A percentile compares a stretch with the other conserved stretches of the same genome.
phyloP scores from a whole-genome alignment of 2,888 invertebrate species.

The Acrocyrtus sp. region DNA sequence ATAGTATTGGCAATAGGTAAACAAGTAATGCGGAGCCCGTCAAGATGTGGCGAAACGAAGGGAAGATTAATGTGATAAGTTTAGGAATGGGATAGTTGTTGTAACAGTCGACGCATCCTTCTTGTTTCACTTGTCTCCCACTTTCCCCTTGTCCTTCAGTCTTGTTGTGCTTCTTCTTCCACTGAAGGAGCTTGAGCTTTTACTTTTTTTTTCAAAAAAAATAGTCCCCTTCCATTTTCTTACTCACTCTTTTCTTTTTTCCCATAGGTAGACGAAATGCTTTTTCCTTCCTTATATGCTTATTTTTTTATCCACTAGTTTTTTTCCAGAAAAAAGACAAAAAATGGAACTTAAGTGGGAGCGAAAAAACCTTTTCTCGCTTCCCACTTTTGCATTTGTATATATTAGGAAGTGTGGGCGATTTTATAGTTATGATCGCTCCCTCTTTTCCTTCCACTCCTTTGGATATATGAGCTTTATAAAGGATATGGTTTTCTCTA shows the following conservation, averaged over 20 bases:
- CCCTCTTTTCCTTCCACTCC: too few relatives aligned
- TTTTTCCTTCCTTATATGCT: conserved; percentile 27
- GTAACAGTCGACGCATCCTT: conserved; percentile 44
- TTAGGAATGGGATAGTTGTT: conserved; percentile 40
- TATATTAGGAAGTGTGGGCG: too few relatives aligned
- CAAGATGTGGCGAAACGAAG: conserved; percentile 63
- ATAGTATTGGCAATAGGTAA: conserved; percentile 5
- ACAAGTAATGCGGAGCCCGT: conserved; percentile 55
- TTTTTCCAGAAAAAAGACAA: conserved; percentile 1
- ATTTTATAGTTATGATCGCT: too few relatives aligned
- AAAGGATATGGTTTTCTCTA: too few relatives aligned
- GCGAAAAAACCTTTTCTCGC: too few relatives aligned
- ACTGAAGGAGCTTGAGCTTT: conserved; percentile 10
- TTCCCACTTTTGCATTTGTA: too few relatives aligned
- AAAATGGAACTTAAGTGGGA: too few relatives aligned
- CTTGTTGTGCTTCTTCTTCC: conserved; percentile 5
- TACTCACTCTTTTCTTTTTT: conserved; percentile 20
- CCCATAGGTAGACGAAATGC: too few relatives aligned
- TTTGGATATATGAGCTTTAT: too few relatives aligned
- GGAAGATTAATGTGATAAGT: conserved; percentile 63
- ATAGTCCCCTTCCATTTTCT: conserved; percentile 16
- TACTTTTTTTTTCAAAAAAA: background rate
- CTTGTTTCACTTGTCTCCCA: conserved; percentile 41
- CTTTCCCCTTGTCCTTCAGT: conserved; percentile 28
- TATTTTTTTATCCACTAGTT: too few relatives aligned